Base-by-base conservation (phyloP, 2,797 vertebrate species). In the Acanthiza pusilla region DNA sequence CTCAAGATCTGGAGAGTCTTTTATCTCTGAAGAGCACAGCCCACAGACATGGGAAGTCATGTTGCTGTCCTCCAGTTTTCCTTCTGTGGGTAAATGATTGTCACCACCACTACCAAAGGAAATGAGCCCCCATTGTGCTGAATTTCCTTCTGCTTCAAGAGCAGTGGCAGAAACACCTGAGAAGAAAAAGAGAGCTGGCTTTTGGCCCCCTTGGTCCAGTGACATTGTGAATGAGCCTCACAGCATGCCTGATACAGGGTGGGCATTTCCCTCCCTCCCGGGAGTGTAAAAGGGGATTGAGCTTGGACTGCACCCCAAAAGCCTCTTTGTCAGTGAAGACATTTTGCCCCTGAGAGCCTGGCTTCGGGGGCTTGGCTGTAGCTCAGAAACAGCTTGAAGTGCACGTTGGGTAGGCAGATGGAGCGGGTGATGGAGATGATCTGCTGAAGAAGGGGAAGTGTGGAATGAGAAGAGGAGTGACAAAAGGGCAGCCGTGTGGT, bases 351-450 rank as follows among this genome's bases (percentile, higher is more conserved):
- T 0, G 38, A 73, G 63, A 84, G 51, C 40, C 43, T 5, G 19
- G 32, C 53, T 72, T 45, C 53, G 55, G 68, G 53, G 42, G 13
- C 86, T 94, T 85, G 74, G 30, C 60, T 88, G 47, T 58, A 80
- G 51, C 78, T 91, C 40, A 80, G 57, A 65, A 90, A 68, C 73
- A 93, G 83, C 89, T 91, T 92, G 89, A 75, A 86, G 67, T 93
- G 85, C 82, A 71, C 60, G 82, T 87, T 94, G 58, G 88, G 77
- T 87, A 50, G 93, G 83, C 88, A 90, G 91, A 85, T 84, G 60
- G 76, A 88, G 79, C 1, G 0, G 70, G 74, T 93, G 94, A 82
- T 85, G 73, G 70, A 88, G 88, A 76, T 77, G 61, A 92, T 90
- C 79, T 78, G 48, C 50, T 67, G 89, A 76, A 90, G 90, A 70